A percentile compares a stretch with the other conserved stretches of the same genome.
phyloP scores from a whole-genome alignment of 1,140 invertebrate species.

The Bombus affinis region DNA sequence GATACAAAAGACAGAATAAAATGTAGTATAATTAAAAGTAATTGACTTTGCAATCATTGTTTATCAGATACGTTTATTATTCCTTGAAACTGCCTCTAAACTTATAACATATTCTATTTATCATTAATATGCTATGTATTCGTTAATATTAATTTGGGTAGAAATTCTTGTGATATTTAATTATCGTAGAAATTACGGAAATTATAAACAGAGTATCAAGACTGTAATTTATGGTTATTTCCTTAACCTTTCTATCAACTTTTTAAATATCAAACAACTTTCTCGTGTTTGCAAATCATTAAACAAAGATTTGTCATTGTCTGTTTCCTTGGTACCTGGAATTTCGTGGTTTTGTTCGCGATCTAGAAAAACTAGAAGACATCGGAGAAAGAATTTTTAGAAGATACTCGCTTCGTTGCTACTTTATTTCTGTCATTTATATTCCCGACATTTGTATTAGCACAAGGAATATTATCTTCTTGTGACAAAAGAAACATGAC shows the following conservation, averaged over 20 bases:
- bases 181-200: too few relatives aligned
- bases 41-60: neutral
- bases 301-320: neutral
- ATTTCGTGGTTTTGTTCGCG: neutral
- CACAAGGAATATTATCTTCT: neutral
- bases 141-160: too few relatives aligned
- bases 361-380: neutral
- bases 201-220: too few relatives aligned
- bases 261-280: neutral
- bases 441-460: neutral
- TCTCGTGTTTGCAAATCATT: neutral
- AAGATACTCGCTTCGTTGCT: neutral
- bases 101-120: too few relatives aligned
- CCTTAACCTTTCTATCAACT: too few relatives aligned
- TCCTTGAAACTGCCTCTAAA: too few relatives aligned
- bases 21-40: neutral
- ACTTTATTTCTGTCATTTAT: slow-evolving; percentile 5
- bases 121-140: too few relatives aligned
- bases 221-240: too few relatives aligned
- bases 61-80: too few relatives aligned
- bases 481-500: neutral
- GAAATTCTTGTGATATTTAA: too few relatives aligned
- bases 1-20: neutral
- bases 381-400: neutral
- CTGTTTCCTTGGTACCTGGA: neutral